Percentiles rank a stretch among this genome's conserved stretches.
Conservation (phyloP, 2,888 invertebrate genomes). For the Dione juno region DNA sequence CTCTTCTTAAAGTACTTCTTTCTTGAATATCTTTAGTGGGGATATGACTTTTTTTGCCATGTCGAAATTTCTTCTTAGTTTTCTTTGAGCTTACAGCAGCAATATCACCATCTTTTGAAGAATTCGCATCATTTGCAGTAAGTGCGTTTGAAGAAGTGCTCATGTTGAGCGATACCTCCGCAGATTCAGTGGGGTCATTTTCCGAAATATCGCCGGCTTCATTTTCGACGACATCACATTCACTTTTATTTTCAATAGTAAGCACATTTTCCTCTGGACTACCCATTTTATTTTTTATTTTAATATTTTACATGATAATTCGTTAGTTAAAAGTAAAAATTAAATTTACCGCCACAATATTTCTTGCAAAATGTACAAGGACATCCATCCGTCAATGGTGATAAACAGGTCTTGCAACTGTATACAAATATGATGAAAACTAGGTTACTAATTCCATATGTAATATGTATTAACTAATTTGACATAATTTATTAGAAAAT, state of each 20-base stretch:
- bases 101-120: constrained; percentile 67
- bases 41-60: constrained; percentile 73
- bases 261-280: constrained; percentile 69
- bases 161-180: constrained; percentile 60
- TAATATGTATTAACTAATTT: constrained; percentile 24
- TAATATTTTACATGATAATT: constrained; percentile 60
- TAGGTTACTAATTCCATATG: constrained; percentile 31
- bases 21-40: constrained; percentile 72
- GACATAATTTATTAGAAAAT: constrained; percentile 26
- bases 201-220: constrained; percentile 67
- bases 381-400: constrained; percentile 82
- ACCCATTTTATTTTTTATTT: constrained; percentile 65
- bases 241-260: constrained; percentile 57
- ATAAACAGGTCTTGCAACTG: constrained; percentile 79
- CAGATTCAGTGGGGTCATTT: constrained; percentile 60
- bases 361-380: constrained; percentile 79
- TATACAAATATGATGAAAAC: constrained; percentile 55
- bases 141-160: constrained; percentile 52
- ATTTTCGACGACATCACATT: constrained; percentile 58
- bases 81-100: constrained; percentile 64
- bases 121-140: constrained; percentile 58
- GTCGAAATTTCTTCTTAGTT: constrained; percentile 75
- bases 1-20: constrained; percentile 68
- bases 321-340: constrained; percentile 59
- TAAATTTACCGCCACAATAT: constrained; percentile 80